Base-by-base conservation (phyloP, 2,797 vertebrate genomes). In the Adelosebastes latens region DNA sequence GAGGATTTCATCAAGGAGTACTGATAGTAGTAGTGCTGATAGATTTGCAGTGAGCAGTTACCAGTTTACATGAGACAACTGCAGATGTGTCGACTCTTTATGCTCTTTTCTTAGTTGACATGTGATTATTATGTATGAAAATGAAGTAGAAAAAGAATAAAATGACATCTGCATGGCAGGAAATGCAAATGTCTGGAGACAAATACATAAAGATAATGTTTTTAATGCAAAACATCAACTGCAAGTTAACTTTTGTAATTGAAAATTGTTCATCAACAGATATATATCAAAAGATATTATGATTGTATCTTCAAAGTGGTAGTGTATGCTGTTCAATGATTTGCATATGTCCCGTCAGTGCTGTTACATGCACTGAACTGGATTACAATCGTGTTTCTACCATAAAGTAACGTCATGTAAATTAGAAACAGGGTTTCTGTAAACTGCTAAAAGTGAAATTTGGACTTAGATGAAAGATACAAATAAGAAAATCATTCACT, bases 61-160 rank as follows among this genome's bases (percentile, higher is more conserved):
- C 39, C 49, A 75, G 67, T 71, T 76, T 58, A 75, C 31, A 67
- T 20, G 29, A 79, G 62, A 74, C 24, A 55, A 46, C 55, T 67
- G 62, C 72, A 81, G 70, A 67, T 68, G 18, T 14, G 60, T 4
- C 2, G 8, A n/a, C 39, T 52, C 16, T 36, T 27, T 2, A 3
- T 2, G 22, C 14, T 10, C 13, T 56, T n/a, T 25, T 12, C 24
- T 14, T 22, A 6, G 55, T 22, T 16, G 36, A 83, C 34, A 13
- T 9, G 20, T 34, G 32, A 71, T 55, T 56, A 20, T 61, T 52
- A 31, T 39, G 60, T 65, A 55, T 56, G 22, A 52, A 36, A 55
- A 36, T 13, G 3, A 29, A 20, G 8, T 42, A 27, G 1, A 24
- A 39, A 29, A 58, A 24, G 0, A 8, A 9, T 11, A 42, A 31